Percentiles rank a stretch among this genome's conserved stretches.
Evolutionary conservation across 2,888 invertebrate genomes (phyloP).

Genomic region (Drosophila vallismaia): DNA sequence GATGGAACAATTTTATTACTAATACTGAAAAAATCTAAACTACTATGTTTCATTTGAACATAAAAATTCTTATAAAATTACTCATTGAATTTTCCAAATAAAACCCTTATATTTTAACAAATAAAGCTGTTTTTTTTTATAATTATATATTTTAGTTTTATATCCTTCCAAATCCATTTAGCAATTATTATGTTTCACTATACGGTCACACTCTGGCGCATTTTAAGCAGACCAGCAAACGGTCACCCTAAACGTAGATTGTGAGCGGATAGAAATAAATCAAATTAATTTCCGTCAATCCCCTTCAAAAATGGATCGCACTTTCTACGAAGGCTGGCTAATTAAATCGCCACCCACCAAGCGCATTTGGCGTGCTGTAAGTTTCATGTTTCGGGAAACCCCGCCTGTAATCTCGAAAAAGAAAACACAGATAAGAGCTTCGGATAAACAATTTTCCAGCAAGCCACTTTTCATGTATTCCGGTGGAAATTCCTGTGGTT

Average conservation of each 20-base stretch:
- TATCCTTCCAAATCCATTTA: neutral
- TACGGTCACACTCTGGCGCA: neutral
- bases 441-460: constrained; percentile 4
- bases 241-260: constrained; percentile 16
- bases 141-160: neutral
- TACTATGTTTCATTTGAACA: too few relatives aligned
- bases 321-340: constrained; percentile 93
- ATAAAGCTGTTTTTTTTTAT: neutral
- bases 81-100: too few relatives aligned
- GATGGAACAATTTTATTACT: too few relatives aligned
- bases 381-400: constrained; percentile 82
- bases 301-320: constrained; percentile 81
- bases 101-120: too few relatives aligned
- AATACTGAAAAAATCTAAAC: too few relatives aligned
- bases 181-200: neutral
- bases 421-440: neutral
- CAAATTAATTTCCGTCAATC: constrained; percentile 85
- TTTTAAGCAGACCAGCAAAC: neutral
- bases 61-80: too few relatives aligned
- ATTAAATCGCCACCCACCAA: constrained; percentile 97
- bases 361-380: constrained; percentile 96
- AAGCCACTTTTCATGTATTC: constrained; percentile 10
- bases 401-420: neutral
- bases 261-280: constrained; percentile 81
- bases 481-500: neutral